A percentile compares a stretch with the other conserved stretches of the same genome.
phyloP scores from a whole-genome alignment of 1,140 invertebrate species.

The Drosophila truncata region DNA sequence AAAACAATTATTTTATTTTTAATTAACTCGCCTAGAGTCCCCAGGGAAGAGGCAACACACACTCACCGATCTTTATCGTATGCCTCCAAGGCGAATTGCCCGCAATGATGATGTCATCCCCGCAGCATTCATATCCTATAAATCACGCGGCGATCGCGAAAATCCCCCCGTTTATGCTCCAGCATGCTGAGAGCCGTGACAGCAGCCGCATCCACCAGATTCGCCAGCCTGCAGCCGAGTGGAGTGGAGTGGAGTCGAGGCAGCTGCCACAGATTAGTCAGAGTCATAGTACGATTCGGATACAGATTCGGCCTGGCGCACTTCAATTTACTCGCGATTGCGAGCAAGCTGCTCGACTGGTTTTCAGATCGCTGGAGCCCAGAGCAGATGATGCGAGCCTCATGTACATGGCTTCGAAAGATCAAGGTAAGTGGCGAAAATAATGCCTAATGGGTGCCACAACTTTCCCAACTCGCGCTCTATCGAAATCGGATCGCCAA shows the following conservation, averaged over 20 bases:
- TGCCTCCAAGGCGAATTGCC: constrained; percentile 25
- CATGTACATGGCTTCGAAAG: constrained; percentile 35
- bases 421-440: constrained; percentile 70
- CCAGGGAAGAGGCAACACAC: constrained; percentile 3
- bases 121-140: constrained; percentile 62
- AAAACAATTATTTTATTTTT: constrained; percentile 47
- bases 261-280: constrained; percentile 81
- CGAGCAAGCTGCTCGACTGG: constrained; percentile 62
- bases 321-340: constrained; percentile 55
- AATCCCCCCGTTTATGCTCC: constrained; percentile 54
- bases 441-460: constrained; percentile 10
- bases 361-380: constrained; percentile 32
- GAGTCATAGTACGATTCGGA: constrained; percentile 49
- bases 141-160: constrained; percentile 66
- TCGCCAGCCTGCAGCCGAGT: constrained; percentile 36
- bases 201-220: constrained; percentile 40
- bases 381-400: constrained; percentile 1
- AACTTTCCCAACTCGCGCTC: background rate
- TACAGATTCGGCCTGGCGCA: constrained; percentile 44
- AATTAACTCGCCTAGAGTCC: constrained; percentile 37
- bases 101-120: constrained; percentile 70
- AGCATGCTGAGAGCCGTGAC: constrained; percentile 44
- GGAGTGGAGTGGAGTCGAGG: constrained; percentile 57
- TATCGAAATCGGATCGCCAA: constrained; percentile 10
- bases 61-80: constrained; percentile 5